Evolutionary conservation across 2,113 vertebrate genomes (phyloP), one percentile per base, ranked within the genome.

Genomic region (Empidonax traillii): DNA sequence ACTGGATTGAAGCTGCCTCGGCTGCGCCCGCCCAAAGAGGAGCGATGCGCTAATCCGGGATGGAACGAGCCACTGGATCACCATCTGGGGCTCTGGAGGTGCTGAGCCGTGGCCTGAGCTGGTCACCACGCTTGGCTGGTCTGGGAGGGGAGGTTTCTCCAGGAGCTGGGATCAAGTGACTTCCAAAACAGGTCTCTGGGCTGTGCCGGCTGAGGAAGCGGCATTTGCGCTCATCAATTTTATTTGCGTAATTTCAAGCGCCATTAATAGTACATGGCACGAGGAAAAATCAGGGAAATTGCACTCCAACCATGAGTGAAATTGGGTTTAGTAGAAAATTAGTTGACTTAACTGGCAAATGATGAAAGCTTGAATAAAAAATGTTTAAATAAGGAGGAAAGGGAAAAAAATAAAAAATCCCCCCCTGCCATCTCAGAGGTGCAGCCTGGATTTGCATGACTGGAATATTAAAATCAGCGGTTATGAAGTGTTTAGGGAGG

Each of bases 251-350:
- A 98, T 98, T 97, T 98, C 97, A 97, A 96, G 97, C 96, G 51
- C 94, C 97, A 96, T 98, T 98, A 98, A 97, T 94, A 95, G 97
- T 93, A 98, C 96, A 94, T 90, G 97, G 97, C 95, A 97, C 1
- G 14, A 96, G 97, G 91, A 95, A 91, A 97, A 97, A 97, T 94
- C 87, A 85, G 92, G 25, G 93, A 95, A 94, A 96, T 95, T 97
- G 97, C 90, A 96, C 94, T 98, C 96, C 97, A 96, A 31, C 97
- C 98, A 97, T 96, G 98, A 98, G 98, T 98, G 97, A 98, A 98
- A 98, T 97, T 97, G 96, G 97, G 97, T 97, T 98, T 96, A 97
- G 98, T 89, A 95, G 96, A 94, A 98, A 98, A 98, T 98, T 97
- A 98, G 98, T 97, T 97, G 98, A 97, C 97, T 98, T 98, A 98